phyloP scores from a whole-genome alignment of 2,888 invertebrate species.

The Melanostoma mellinum region DNA sequence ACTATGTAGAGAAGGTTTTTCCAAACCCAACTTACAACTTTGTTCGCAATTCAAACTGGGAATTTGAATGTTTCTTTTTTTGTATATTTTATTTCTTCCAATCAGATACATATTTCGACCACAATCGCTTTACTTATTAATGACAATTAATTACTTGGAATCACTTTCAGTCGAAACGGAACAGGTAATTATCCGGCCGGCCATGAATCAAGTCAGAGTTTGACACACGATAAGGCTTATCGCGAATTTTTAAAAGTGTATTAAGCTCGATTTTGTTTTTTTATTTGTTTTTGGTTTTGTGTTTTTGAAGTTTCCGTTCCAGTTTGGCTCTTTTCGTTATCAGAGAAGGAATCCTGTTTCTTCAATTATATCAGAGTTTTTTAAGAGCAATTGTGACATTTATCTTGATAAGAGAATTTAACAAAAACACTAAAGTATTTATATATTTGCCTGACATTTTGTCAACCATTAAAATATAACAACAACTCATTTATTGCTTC shows the following conservation, averaged over 20 bases:
- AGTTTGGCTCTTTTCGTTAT: constrained; percentile 18
- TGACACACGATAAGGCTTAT: constrained; percentile 51
- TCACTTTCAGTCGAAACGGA: constrained; percentile 38
- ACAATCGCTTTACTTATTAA: constrained; percentile 4
- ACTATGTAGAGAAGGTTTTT: background rate
- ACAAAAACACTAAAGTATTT: background rate
- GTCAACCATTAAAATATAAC: constrained; percentile 70
- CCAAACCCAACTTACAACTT: background rate
- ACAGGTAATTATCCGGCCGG: constrained; percentile 47
- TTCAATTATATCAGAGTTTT: constrained; percentile 57
- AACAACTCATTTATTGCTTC: constrained; percentile 68
- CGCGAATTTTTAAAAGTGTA: constrained; percentile 37
- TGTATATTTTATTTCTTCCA: background rate
- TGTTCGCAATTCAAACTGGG: background rate
- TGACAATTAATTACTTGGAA: constrained; percentile 45
- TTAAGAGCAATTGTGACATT: constrained; percentile 68
- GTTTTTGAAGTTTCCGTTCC: constrained; percentile 22
- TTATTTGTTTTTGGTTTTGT: background rate
- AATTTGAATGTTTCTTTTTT: constrained; percentile 1
- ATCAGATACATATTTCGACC: constrained; percentile 12
- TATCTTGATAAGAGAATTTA: constrained; percentile 53
- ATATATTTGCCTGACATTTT: constrained; percentile 57
- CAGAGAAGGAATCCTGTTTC: constrained; percentile 52
- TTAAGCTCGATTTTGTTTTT: constrained; percentile 42
- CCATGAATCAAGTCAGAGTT: constrained; percentile 63